Evolutionary conservation across 2,113 vertebrate genomes (phyloP), one percentile per base, ranked within the genome.

Genomic region (Phaethornis superciliosus): DNA sequence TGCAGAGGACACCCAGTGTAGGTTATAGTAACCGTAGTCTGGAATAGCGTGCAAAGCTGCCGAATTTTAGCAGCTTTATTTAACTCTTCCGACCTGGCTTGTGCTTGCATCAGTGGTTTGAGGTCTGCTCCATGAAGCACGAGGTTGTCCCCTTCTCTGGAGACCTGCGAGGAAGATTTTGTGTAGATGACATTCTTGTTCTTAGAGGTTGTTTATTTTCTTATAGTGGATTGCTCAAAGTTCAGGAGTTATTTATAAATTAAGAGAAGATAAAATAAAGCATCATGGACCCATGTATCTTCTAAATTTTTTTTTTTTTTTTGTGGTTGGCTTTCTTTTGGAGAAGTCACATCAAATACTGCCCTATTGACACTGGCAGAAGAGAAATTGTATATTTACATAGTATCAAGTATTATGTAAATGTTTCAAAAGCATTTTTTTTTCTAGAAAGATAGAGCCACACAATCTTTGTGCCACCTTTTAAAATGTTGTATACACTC

Each of bases 1-100:
- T 94, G 91, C 51, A 95, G 96, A 96, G 96, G 95, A 96, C 89
- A 78, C 96, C 88, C 87, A 94, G 95, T 76, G 89, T 95, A 93
- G 97, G 96, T 91, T 97, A 95, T n/a, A 81, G 78, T 85, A 60
- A 94, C 90, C 2, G 5, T 59, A 78, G 90, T 94, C 86, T 88
- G 93, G 67, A 96, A 44, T 79, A 70, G 76, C 89, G 96, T 81
- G 22, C 71, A 49, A 55, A 80, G 92, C 88, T 72, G 52, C 27
- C 55, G 86, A 95, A 96, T 97, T 96, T 90, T 83, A 90, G 88
- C 92, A 88, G 85, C 55, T 81, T 72, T 92, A 33, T 94, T 94
- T 93, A 80, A 85, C 78, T 93, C 94, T 94, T 94, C 58, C 6
- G 0, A 33, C 28, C 75, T 77, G 51, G 32, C 60, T 47, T 78